Base-by-base conservation (phyloP, 2,888 invertebrate species). In the Cynaeus angustus region DNA sequence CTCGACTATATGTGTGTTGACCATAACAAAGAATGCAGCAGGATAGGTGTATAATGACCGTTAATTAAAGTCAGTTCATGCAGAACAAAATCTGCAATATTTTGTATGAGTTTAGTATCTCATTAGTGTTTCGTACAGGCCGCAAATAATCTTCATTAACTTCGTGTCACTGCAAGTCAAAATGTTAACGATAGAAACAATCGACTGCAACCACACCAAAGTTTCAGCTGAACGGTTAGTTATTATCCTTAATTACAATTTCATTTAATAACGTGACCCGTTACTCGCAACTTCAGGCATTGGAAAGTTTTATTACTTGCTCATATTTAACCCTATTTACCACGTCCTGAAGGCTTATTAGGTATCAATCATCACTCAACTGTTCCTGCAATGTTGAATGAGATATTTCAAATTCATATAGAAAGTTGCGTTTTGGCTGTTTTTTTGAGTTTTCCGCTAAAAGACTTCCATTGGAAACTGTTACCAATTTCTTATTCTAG, bases 171-270 rank as follows among this genome's bases (percentile, higher is more conserved):
- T 61, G 61, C 61, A 61, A 59, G 48, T 61, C 61, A 61, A 61
- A 61, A 61, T 61, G 38, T 59, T 61, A 61, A 61, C 50, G 61
- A 59, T 59, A 59, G 59, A 59, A 61, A 61, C 61, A 61, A 61
- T 61, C 50, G 61, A 61, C 48, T 61, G 48, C 61, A 61, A 50
- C 59, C 61, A 50, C 61, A 50, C 48, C 61, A 33, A 61, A 61
- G 61, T 61, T 61, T 61, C 50, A 61, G 48, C 61, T 46, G 59
- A 59, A 59, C 59, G 59, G 59, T 59, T 59, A 61, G 48, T 61
- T 61, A 61, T 61, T 61, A 61, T 61, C 61, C 61, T 61, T 61
- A 61, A 61, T 61, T 61, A 61, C 61, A 61, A 61, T 61, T 61
- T 50, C 61, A 50, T 61, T 61, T 61, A 61, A 61, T 61, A 61